Evolutionary conservation across 2,797 vertebrate genomes (phyloP).

Genomic region (Oreortyx pictus): DNA sequence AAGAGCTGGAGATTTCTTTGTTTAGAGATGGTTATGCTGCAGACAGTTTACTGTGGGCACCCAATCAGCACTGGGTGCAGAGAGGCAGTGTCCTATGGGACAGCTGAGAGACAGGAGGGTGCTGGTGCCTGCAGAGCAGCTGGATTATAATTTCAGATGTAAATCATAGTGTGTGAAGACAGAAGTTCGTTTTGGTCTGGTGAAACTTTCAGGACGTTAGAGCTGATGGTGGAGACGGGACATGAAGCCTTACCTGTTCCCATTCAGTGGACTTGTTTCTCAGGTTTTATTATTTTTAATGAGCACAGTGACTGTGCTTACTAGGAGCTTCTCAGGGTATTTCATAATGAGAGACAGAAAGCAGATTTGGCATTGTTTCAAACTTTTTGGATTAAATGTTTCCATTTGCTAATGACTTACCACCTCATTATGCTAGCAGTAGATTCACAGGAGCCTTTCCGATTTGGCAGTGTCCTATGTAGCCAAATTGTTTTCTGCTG

Average conservation of each 20-base stretch:
- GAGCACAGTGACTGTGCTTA: background rate
- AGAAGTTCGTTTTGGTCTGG: background rate
- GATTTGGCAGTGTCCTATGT: background rate
- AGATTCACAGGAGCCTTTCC: background rate
- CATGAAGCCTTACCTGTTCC: background rate
- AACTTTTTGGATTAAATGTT: background rate
- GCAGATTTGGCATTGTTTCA: background rate
- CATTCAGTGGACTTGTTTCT: background rate
- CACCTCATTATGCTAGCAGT: background rate
- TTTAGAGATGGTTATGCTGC: background rate
- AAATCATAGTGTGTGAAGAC: background rate
- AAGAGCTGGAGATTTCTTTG: background rate
- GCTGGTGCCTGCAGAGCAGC: background rate
- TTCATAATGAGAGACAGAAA: slow-evolving; percentile 21
- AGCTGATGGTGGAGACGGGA: background rate
- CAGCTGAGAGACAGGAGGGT: background rate
- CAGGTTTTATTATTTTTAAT: background rate
- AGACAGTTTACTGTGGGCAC: background rate
- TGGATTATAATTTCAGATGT: background rate
- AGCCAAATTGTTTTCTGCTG: background rate
- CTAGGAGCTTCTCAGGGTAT: background rate
- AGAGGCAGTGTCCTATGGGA: background rate
- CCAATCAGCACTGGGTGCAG: background rate
- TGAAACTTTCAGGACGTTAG: background rate
- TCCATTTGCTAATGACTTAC: background rate